Evolutionary conservation across 1,140 invertebrate species (phyloP), one percentile per base, ranked within the genome.

Genomic region (Pteromalus puparum): DNA sequence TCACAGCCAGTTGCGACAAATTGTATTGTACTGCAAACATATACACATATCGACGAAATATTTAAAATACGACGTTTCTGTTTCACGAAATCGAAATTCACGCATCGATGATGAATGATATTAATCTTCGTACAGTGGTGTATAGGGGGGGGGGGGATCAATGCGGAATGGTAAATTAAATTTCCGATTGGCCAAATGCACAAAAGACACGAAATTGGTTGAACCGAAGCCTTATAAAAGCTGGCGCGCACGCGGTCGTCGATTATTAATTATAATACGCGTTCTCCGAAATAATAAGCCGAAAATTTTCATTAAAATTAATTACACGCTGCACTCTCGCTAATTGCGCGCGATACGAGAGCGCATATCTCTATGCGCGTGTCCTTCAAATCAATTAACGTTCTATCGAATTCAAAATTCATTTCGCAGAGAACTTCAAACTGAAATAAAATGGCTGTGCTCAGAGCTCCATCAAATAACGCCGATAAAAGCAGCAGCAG

Each of bases 231-330:
- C 53, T 21, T 61, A 34, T 34, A 61, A 61, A 61, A 61, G 53
- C 21, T n/a, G 1, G 38, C 53, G 6, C 46, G 15, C 15, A 6
- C 18, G 53, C 38, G 38, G 38, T 9, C 6, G 53, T 6, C 53
- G 53, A n/a, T 21, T 61, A 61, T 61, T 61, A 61, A 61, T 61
- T 61, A 9, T 42, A 53, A 46, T 46, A 15, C 2, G 13, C 53
- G 53, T 61, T 61, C 53, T 21, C 53, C 53, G 53, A 18, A 61
- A 61, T n/a, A n/a, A 61, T 61, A 2, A 61, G 53, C 53, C 21
- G 46, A 61, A 61, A 61, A 61, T 61, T 61, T 61, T 61, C 53
- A 61, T 61, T 61, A 61, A 61, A 61, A 61, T 61, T 61, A 61
- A 61, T 61, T n/a, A 61, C 21, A 6, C 53, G 7, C 21, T n/a